A percentile compares a stretch with the other conserved stretches of the same genome.
phyloP scores from a whole-genome alignment of 2,888 invertebrate species.

The Trilocha varians region DNA sequence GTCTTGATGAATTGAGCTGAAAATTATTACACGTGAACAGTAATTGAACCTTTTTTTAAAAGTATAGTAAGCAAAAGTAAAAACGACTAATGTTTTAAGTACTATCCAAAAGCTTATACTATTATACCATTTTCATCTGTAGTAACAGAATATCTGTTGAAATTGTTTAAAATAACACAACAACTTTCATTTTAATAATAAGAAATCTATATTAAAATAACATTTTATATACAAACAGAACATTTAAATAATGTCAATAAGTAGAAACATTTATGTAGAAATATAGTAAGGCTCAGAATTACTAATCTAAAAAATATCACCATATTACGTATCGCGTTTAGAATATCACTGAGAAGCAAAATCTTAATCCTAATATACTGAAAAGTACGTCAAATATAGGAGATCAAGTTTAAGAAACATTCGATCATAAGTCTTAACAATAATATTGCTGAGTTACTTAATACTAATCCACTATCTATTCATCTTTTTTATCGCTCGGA shows the following conservation, averaged over 20 bases:
- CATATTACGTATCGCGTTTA: constrained; percentile 65
- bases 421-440: constrained; percentile 23
- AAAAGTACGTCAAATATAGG: constrained; percentile 44
- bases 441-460: constrained; percentile 9
- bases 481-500: constrained; percentile 49
- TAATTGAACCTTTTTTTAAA: not conserved
- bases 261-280: constrained; percentile 28
- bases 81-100: no score
- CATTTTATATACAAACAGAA: constrained; percentile 47
- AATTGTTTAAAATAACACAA: constrained; percentile 3
- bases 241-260: constrained; percentile 40
- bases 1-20: constrained; percentile 25
- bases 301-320: constrained; percentile 59
- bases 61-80: no score
- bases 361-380: constrained; percentile 35
- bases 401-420: constrained; percentile 52
- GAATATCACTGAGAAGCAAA: constrained; percentile 52
- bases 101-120: no score
- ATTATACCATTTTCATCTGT: no score
- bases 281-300: constrained; percentile 53
- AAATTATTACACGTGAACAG: constrained; percentile 3
- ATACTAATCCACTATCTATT: constrained; percentile 15
- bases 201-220: constrained; percentile 45
- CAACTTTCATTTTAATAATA: not conserved
- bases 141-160: no score